These are phyloP conservation scores for Callosobruchus maculatus DNA, from an alignment of 2,888 invertebrate genomes.

Conservation along the genomic window DNA sequence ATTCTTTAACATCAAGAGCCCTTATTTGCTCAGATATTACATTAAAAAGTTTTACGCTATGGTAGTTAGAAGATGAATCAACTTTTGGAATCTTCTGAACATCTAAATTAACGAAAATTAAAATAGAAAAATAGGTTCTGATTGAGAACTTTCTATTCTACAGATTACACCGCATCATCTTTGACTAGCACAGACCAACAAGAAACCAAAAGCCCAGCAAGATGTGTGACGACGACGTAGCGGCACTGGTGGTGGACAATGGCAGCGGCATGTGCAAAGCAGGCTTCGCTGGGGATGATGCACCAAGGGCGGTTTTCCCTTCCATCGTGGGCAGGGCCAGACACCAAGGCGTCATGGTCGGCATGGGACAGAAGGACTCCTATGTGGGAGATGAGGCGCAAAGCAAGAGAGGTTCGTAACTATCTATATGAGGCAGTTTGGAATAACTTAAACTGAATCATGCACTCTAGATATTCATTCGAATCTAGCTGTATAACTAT, in stretches of 20 bases:
- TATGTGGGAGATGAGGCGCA: slow-evolving; percentile 69
- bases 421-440: too few relatives aligned
- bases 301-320: slow-evolving; percentile 84
- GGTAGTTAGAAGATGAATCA: too few relatives aligned
- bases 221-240: slow-evolving; percentile 93
- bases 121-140: too few relatives aligned
- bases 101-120: too few relatives aligned
- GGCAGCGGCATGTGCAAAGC: slow-evolving; percentile 92
- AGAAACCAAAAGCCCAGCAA: slow-evolving; percentile 47
- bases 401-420: slow-evolving; percentile 63
- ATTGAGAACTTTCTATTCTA: neutral
- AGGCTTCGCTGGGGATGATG: slow-evolving; percentile 86
- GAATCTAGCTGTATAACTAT: too few relatives aligned
- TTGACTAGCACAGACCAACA: slow-evolving; percentile 1
- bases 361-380: slow-evolving; percentile 86
- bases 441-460: too few relatives aligned
- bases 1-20: too few relatives aligned
- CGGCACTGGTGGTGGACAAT: slow-evolving; percentile 84
- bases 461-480: too few relatives aligned
- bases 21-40: too few relatives aligned
- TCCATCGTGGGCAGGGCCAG: slow-evolving; percentile 85
- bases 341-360: slow-evolving; percentile 82
- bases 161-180: neutral
- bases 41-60: too few relatives aligned
- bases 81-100: too few relatives aligned